phyloP scores from a whole-genome alignment of 1,140 invertebrate species.

The Epicauta chinensis region DNA sequence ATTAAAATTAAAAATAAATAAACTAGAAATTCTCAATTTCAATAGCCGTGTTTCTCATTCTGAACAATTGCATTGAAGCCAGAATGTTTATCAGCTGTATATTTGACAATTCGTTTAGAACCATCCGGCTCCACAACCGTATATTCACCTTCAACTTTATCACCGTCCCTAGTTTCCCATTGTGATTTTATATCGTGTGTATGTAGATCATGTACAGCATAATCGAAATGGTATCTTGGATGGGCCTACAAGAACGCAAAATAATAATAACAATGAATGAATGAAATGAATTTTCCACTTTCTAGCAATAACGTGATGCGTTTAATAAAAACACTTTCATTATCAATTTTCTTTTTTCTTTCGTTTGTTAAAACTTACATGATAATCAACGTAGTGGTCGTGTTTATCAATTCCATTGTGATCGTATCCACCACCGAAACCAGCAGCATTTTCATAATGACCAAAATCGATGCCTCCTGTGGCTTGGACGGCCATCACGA shows the following conservation, averaged over 20 bases:
- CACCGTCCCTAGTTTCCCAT: slow-evolving; percentile 51
- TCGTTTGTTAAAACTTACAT: slow-evolving; percentile 20
- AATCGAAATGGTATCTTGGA: slow-evolving; percentile 45
- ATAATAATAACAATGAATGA: too few species aligned
- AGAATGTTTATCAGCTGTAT: slow-evolving; percentile 63
- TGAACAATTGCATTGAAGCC: slow-evolving; percentile 56
- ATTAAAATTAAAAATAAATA: too few species aligned
- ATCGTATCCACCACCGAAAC: slow-evolving; percentile 16
- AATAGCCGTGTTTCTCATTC: slow-evolving; percentile 15
- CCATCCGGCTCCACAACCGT: slow-evolving; percentile 54
- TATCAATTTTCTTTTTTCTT: background rate
- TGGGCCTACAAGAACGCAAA: slow-evolving; percentile 41
- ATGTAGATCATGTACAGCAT: slow-evolving; percentile 45
- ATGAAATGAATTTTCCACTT: too few species aligned
- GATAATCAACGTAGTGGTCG: slow-evolving; percentile 28
- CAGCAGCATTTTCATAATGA: slow-evolving; percentile 21
- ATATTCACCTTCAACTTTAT: slow-evolving; percentile 55
- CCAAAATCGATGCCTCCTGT: slow-evolving; percentile 26
- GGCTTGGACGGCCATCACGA: slow-evolving; percentile 18
- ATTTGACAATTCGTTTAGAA: slow-evolving; percentile 55
- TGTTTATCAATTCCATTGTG: slow-evolving; percentile 22
- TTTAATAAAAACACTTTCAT: background rate
- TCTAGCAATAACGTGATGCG: background rate
- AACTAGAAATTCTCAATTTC: too few species aligned
- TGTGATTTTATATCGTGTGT: slow-evolving; percentile 49